phyloP scores from a whole-genome alignment of 1,140 invertebrate species.

The Nylanderia fulva region DNA sequence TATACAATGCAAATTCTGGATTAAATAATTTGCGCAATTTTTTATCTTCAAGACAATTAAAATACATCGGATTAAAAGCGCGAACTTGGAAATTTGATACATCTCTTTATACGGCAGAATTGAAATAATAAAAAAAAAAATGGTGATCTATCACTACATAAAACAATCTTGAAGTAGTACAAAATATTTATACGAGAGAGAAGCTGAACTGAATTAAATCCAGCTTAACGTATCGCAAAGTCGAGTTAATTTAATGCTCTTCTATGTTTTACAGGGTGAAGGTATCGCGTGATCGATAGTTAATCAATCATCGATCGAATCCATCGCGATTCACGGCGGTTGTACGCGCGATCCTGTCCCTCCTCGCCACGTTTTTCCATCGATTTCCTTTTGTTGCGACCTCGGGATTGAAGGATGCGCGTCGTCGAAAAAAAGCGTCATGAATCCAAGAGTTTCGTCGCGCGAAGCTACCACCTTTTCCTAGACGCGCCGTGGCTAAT shows the following conservation, averaged over 20 bases:
- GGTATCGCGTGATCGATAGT: conserved; percentile 25
- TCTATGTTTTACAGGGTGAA: conserved; percentile 3
- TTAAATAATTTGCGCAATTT: not conserved
- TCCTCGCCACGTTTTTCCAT: conserved; percentile 47
- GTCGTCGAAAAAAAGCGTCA: conserved; percentile 67
- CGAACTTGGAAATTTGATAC: not conserved
- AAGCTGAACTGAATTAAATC: not conserved
- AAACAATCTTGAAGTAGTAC: not conserved
- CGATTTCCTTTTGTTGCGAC: conserved; percentile 29
- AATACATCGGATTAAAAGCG: not conserved
- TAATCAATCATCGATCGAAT: conserved; percentile 52
- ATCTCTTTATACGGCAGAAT: not conserved
- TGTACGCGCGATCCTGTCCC: conserved; percentile 48
- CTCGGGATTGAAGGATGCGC: conserved; percentile 31
- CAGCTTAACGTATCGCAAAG: conserved; percentile 1
- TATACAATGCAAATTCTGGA: not conserved
- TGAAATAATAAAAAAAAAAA: conserved; percentile 14
- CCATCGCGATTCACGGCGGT: conserved; percentile 43
- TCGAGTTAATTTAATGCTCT: conserved; percentile 3
- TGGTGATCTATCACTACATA: not conserved
- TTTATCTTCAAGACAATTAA: not conserved
- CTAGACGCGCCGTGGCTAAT: conserved; percentile 72
- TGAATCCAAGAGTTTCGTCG: conserved; percentile 74
- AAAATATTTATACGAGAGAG: not conserved
- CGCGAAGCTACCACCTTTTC: conserved; percentile 53